A percentile compares a stretch with the other conserved stretches of the same genome.
Conservation (phyloP, 2,113 vertebrate species). For the Setophaga kirtlandii region DNA sequence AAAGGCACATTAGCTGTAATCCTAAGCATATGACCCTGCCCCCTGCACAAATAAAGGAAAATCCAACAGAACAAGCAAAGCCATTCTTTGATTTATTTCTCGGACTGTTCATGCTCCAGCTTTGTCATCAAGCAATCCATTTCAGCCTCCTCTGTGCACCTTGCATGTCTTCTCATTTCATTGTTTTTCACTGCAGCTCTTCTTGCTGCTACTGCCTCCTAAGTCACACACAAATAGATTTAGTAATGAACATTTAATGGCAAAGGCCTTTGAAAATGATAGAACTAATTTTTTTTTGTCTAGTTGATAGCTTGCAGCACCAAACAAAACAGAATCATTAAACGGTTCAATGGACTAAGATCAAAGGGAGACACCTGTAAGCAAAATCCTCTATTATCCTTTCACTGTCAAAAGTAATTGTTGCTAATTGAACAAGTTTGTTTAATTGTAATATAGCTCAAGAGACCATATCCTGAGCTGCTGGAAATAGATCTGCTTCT, state of each 20-base stretch:
- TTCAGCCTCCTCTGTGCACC: neutral
- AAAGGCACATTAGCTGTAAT: slow-evolving; percentile 43
- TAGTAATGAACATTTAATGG: neutral
- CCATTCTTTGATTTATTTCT: slow-evolving; percentile 42
- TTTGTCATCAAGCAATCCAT: slow-evolving; percentile 10
- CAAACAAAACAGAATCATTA: slow-evolving; percentile 43
- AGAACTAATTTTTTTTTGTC: neutral
- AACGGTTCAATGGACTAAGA: slow-evolving; percentile 25
- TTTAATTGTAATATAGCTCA: slow-evolving; percentile 49
- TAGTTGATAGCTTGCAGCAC: slow-evolving; percentile 29
- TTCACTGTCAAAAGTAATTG: slow-evolving; percentile 56
- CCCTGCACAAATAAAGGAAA: neutral
- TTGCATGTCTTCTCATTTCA: neutral
- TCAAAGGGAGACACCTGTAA: slow-evolving; percentile 52
- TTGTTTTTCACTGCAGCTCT: neutral
- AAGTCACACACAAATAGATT: neutral
- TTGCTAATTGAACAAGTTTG: slow-evolving; percentile 59
- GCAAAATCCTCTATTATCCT: slow-evolving; percentile 41
- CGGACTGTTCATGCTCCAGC: neutral
- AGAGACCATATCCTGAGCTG: slow-evolving; percentile 45
- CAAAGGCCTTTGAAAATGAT: slow-evolving; percentile 16
- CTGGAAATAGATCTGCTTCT: slow-evolving; percentile 40
- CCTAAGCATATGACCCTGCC: slow-evolving; percentile 2
- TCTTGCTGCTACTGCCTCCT: neutral
- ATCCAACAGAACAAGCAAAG: slow-evolving; percentile 15